A percentile compares a stretch with the other conserved stretches of the same genome.
Conservation (phyloP, 1,140 invertebrate species). For the Trigoniulus corallinus region DNA sequence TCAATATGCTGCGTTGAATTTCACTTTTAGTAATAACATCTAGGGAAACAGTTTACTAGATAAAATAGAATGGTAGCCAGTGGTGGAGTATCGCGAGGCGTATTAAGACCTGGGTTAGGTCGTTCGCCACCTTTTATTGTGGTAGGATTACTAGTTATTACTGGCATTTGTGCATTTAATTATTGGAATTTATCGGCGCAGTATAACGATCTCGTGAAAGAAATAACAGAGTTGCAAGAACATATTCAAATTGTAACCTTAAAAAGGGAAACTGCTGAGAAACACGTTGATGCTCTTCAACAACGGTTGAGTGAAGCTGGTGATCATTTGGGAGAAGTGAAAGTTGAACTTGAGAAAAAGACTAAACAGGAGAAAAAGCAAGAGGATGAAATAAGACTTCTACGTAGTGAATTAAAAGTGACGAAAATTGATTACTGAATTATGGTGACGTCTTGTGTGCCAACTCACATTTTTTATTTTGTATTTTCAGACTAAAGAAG, state of each 20-base stretch:
- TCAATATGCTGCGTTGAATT: too few relatives aligned
- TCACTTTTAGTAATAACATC: too few relatives aligned
- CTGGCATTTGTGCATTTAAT: slow-evolving; percentile 1
- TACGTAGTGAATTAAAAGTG: neutral
- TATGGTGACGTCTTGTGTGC: neutral
- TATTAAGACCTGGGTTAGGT: neutral
- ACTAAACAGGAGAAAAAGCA: neutral
- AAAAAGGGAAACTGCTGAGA: slow-evolving; percentile 1
- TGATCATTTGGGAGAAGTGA: neutral
- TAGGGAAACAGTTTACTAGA: too few relatives aligned
- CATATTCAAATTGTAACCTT: neutral
- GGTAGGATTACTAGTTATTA: neutral
- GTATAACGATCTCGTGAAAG: slow-evolving; percentile 1
- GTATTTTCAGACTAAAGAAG: neutral
- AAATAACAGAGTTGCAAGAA: slow-evolving; percentile 3
- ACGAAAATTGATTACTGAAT: neutral
- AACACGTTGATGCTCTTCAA: neutral
- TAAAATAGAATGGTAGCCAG: neutral
- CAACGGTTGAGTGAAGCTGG: neutral
- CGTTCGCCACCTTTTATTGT: neutral
- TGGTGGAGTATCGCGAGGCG: neutral
- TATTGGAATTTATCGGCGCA: slow-evolving; percentile 5
- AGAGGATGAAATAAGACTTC: neutral
- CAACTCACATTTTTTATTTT: neutral
- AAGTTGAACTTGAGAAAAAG: neutral